These are phyloP conservation scores for Nomada fabriciana DNA, from an alignment of 2,888 invertebrate genomes.

Conservation along the genomic window DNA sequence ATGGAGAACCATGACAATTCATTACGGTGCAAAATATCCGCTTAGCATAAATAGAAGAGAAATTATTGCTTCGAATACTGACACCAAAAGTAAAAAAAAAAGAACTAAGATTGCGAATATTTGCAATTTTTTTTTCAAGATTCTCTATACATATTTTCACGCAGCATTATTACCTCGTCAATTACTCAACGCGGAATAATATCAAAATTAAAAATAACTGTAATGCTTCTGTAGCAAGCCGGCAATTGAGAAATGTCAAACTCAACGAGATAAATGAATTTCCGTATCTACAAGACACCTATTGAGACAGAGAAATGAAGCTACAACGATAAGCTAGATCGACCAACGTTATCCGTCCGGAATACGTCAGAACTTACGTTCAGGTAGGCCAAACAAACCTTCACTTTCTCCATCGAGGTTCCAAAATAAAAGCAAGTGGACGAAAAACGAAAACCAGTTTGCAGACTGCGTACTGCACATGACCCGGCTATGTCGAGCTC, in stretches of 20 bases:
- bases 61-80: too few species aligned
- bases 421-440: conserved; percentile 54
- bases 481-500: background rate
- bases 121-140: background rate
- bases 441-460: conserved; percentile 56
- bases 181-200: background rate
- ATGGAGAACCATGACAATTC: background rate
- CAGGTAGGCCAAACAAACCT: conserved; percentile 37
- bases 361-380: conserved; percentile 34
- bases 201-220: background rate
- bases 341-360: background rate
- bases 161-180: background rate
- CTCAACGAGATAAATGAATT: background rate
- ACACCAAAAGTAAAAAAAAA: too few species aligned
- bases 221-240: background rate
- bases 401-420: conserved; percentile 57
- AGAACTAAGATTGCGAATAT: background rate
- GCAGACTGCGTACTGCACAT: conserved; percentile 1
- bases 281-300: background rate
- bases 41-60: background rate
- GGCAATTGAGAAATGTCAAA: background rate
- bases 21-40: too few species aligned
- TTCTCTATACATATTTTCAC: too few species aligned
- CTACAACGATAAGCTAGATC: background rate
- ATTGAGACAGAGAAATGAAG: background rate